Evolutionary conservation across 1,140 invertebrate species (phyloP).

Genomic region (Drosophila insularis): DNA sequence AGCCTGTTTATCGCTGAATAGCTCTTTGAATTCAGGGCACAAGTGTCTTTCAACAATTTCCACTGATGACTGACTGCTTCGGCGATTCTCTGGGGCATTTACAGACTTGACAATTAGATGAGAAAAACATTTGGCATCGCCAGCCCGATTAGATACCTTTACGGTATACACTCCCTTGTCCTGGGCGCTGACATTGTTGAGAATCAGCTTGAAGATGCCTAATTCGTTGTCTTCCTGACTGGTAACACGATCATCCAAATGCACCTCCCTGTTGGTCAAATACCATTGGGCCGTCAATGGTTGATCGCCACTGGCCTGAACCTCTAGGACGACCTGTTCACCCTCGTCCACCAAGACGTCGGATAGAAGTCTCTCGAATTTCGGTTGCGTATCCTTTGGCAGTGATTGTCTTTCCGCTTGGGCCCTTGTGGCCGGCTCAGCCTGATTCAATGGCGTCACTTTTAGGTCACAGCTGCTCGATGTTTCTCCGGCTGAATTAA

Average conservation of each 20-base stretch:
- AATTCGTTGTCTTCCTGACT: constrained; percentile 82
- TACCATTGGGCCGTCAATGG: constrained; percentile 89
- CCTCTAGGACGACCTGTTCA: constrained; percentile 89
- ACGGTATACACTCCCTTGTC: constrained; percentile 91
- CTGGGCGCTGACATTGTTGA: constrained; percentile 84
- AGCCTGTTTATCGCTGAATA: constrained; percentile 87
- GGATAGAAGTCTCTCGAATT: constrained; percentile 88
- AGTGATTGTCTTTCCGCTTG: constrained; percentile 74
- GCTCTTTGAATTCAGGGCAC: constrained; percentile 87
- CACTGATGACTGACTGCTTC: constrained; percentile 70
- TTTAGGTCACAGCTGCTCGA: constrained; percentile 88
- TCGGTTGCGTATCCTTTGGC: constrained; percentile 84
- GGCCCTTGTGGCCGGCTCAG: constrained; percentile 69
- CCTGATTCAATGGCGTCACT: constrained; percentile 80
- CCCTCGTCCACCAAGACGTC: constrained; percentile 87
- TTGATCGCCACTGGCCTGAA: constrained; percentile 88
- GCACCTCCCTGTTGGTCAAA: constrained; percentile 87
- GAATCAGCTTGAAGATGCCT: constrained; percentile 85
- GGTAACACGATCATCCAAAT: constrained; percentile 83
- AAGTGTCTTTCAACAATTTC: constrained; percentile 85
- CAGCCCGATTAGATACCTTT: constrained; percentile 87
- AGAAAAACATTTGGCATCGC: constrained; percentile 92
- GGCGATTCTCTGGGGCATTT: constrained; percentile 70
- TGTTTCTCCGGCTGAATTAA: constrained; percentile 91
- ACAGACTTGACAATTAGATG: constrained; percentile 88